Evolutionary conservation across 2,113 vertebrate species (phyloP).

Genomic region (Calyptomena viridis): DNA sequence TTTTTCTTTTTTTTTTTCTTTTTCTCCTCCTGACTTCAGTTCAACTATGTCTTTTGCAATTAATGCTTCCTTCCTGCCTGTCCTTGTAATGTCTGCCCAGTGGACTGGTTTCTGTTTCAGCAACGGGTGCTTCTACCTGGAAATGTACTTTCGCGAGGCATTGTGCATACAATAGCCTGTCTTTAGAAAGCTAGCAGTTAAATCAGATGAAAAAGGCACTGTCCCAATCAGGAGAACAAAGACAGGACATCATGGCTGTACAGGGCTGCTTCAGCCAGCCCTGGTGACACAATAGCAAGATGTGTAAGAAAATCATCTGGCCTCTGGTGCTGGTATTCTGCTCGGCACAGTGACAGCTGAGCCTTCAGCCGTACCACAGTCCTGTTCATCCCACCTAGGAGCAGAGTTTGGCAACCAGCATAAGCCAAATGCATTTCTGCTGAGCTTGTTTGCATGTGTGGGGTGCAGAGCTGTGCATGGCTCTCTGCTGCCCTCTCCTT

Average conservation of each 20-base stretch:
- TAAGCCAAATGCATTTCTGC: background rate
- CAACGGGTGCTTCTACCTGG: background rate
- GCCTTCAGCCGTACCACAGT: background rate
- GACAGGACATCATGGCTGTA: background rate
- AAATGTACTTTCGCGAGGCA: fast-evolving
- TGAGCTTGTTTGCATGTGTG: fast-evolving
- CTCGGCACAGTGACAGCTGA: background rate
- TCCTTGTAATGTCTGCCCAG: background rate
- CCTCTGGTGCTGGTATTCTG: background rate
- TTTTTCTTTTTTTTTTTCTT: too few species aligned
- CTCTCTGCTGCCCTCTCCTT: conserved; percentile 57
- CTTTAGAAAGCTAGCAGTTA: background rate
- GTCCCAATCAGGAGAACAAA: background rate
- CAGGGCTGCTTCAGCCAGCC: background rate
- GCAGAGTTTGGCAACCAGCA: background rate
- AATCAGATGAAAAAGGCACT: background rate
- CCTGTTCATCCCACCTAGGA: background rate
- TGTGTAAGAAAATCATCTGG: background rate
- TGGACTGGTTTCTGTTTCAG: background rate
- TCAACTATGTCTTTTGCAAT: background rate
- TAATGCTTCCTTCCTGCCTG: background rate
- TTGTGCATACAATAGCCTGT: background rate
- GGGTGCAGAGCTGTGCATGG: background rate
- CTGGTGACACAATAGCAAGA: background rate
- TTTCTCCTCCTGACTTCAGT: background rate